These are phyloP conservation scores for Heteromormyrus szaboi DNA, from an alignment of 2,797 vertebrate genomes.

Conservation along the genomic window DNA sequence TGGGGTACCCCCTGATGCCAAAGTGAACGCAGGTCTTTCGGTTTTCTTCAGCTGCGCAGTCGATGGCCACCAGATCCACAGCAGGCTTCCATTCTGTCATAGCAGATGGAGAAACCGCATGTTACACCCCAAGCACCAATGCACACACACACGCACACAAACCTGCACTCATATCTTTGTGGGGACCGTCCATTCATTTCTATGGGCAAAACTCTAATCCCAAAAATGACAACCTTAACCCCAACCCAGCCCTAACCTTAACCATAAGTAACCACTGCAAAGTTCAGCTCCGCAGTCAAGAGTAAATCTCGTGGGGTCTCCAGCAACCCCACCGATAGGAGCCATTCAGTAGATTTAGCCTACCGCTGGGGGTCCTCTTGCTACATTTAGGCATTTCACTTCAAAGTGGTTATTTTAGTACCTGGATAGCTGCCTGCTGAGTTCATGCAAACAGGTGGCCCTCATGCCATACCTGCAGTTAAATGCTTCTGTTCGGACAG, in stretches of 20 bases:
- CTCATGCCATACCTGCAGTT: not conserved
- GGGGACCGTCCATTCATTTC: not conserved
- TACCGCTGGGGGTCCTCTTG: not conserved
- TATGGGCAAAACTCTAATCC: not conserved
- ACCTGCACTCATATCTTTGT: not conserved
- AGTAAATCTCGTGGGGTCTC: not conserved
- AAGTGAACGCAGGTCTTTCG: constrained; percentile 58
- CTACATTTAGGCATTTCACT: not conserved
- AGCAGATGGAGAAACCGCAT: not conserved
- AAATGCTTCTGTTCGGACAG: not conserved
- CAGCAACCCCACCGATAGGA: not conserved
- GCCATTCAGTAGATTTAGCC: not conserved
- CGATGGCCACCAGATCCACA: constrained; percentile 70
- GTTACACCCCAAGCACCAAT: not conserved
- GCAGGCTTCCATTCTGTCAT: constrained; percentile 82
- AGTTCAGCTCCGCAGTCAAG: not conserved
- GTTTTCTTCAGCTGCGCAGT: constrained; percentile 72
- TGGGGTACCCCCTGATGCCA: constrained; percentile 69
- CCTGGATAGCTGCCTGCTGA: not conserved
- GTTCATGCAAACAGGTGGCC: not conserved
- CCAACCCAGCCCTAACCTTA: not conserved
- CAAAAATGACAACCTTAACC: not conserved
- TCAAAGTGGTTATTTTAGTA: not conserved
- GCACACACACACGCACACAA: not conserved
- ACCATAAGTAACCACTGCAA: not conserved